Percentiles rank a stretch among this genome's conserved stretches.
These are phyloP conservation scores for Epinephelus coioides DNA, from an alignment of 2,797 vertebrate species.

Conservation along the genomic window DNA sequence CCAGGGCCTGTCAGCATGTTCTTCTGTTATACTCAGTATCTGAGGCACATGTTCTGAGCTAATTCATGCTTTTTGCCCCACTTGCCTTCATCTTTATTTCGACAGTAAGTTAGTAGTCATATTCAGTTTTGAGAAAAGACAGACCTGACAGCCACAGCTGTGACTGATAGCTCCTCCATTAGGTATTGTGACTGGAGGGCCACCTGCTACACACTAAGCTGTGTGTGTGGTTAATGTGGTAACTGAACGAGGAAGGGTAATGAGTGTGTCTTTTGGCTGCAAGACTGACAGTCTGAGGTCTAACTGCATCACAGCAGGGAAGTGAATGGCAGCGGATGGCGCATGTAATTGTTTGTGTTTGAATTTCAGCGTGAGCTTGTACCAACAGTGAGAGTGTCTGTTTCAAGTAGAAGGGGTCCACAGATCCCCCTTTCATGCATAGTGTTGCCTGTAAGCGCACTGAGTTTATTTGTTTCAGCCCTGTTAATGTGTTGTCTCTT, in stretches of 20 bases:
- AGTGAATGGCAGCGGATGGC: neutral
- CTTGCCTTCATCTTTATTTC: neutral
- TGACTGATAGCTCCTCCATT: constrained; percentile 34
- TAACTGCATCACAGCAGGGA: constrained; percentile 19
- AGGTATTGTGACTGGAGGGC: constrained; percentile 19
- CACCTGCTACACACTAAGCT: constrained; percentile 6
- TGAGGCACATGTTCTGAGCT: neutral
- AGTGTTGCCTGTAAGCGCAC: neutral
- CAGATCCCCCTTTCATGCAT: neutral
- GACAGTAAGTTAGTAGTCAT: constrained; percentile 5
- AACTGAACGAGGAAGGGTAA: neutral
- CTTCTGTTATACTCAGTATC: neutral
- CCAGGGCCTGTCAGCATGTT: neutral
- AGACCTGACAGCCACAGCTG: constrained; percentile 2
- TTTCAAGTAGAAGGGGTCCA: neutral
- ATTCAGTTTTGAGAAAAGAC: constrained; percentile 7
- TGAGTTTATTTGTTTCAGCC: neutral
- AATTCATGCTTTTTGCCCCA: constrained; percentile 2
- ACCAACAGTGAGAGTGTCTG: neutral
- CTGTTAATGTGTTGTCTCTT: constrained; percentile 5
- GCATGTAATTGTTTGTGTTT: constrained; percentile 1
- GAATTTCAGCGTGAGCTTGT: neutral
- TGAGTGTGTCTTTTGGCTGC: constrained; percentile 10
- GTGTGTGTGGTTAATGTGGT: constrained; percentile 27
- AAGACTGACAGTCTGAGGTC: constrained; percentile 21